Evolutionary conservation across 1,140 invertebrate genomes (phyloP).

Genomic region (Pseudomyrmex gracilis): DNA sequence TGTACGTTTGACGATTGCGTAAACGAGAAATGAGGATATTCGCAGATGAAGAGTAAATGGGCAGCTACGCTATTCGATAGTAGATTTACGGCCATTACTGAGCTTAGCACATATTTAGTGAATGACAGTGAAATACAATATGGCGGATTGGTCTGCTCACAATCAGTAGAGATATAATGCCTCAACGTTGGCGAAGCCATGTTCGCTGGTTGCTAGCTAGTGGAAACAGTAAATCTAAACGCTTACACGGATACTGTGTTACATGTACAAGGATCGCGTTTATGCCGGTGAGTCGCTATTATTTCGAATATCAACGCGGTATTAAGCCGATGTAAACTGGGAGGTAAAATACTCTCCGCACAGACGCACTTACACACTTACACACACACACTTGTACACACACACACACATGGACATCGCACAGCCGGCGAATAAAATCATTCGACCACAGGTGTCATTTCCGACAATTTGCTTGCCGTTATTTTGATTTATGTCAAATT

Average conservation of each 20-base stretch:
- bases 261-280: constrained; percentile 29
- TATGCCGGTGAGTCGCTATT: constrained; percentile 51
- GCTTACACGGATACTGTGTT: constrained; percentile 42
- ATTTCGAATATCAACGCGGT: constrained; percentile 72
- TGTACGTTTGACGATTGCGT: background rate
- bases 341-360: constrained; percentile 39
- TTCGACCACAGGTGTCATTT: constrained; percentile 55
- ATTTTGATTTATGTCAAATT: constrained; percentile 19
- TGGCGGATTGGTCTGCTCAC: constrained; percentile 30
- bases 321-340: constrained; percentile 68
- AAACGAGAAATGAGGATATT: background rate
- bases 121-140: constrained; percentile 56
- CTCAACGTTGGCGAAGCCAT: constrained; percentile 33
- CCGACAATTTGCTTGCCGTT: constrained; percentile 31
- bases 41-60: constrained; percentile 11
- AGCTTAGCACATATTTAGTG: constrained; percentile 35
- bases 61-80: background rate
- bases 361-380: too few species aligned
- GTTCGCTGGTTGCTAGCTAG: constrained; percentile 18
- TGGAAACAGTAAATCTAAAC: constrained; percentile 65
- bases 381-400: too few species aligned
- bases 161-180: constrained; percentile 33
- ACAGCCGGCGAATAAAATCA: constrained; percentile 53
- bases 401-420: background rate
- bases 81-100: constrained; percentile 2